Base-by-base conservation (phyloP, 2,113 vertebrate genomes). In the Laticauda colubrina region DNA sequence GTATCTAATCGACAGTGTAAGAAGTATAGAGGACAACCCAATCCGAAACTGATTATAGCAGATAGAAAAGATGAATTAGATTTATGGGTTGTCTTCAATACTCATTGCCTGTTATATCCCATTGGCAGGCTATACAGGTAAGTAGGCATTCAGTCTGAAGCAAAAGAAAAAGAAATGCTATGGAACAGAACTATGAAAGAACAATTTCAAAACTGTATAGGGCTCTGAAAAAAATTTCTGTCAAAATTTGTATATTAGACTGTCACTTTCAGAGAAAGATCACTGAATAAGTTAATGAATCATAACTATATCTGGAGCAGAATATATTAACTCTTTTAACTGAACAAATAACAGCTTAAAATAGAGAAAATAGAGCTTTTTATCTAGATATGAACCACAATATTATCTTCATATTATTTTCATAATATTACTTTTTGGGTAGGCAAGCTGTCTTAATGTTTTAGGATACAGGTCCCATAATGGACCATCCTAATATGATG, bases 271-370 rank as follows among this genome's bases (percentile, higher is more conserved):
- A 39, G 59, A 53, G 85, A 61, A 93, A 88, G 14, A 88, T 91
- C 34, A 91, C 20, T 91, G 57, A 3, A 45, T 64, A 39, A 90
- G 1, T 1, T 10, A 89, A 29, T 18, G 81, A 94, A 95, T 92
- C 29, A 10, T 8, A 94, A 57, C 11, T 29, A 3, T 15, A 55
- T 61, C n/a, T 87, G 18, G 0, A 43, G 53, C 89, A 88, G 21
- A 91, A 20, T n/a, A 93, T 92, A 93, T 12, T 18, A 95, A 10
- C 0, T 89, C 0, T 91, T 24, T 94, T 92, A 51, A 53, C n/a
- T 55, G 9, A 6, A 1, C 2, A 81, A 45, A 69, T 26, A 94
- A 88, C 0, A 1, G 0, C 1, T 88, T 93, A 92, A 51, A 88
- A 5, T 39, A 26, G 85, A 26, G 85, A 87, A 48, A 88, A 59